Percentiles rank a stretch among this genome's conserved stretches.
Evolutionary conservation across 2,797 vertebrate genomes (phyloP).

Genomic region (Sparus aurata): DNA sequence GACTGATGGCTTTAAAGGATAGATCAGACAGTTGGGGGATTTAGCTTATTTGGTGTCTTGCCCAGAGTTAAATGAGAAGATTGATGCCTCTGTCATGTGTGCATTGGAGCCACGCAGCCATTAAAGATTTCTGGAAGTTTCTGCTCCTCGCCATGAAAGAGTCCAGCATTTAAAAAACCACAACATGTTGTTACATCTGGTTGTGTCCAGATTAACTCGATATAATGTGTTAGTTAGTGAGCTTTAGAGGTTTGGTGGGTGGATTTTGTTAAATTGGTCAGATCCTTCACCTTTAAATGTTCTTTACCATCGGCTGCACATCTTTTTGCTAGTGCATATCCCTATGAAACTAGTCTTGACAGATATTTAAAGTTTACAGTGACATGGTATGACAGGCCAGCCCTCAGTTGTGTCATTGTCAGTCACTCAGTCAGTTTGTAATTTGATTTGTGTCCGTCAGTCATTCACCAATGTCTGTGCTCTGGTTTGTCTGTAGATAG

Average conservation of each 20-base stretch:
- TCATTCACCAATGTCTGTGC: not conserved
- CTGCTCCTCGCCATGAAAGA: not conserved
- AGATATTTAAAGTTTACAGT: not conserved
- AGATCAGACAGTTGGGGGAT: not conserved
- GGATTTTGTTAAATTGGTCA: too few relatives aligned
- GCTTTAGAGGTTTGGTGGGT: too few relatives aligned
- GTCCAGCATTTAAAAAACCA: not conserved
- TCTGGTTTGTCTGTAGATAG: conserved; percentile 85
- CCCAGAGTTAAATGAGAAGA: not conserved
- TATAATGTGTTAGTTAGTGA: too few relatives aligned
- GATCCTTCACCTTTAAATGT: too few relatives aligned
- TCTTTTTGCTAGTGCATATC: not conserved
- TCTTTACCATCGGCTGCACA: too few relatives aligned
- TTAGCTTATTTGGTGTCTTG: not conserved
- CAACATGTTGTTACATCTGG: not conserved
- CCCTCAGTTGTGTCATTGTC: not conserved
- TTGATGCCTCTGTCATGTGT: too few relatives aligned
- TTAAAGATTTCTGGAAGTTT: not conserved
- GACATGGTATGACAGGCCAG: not conserved
- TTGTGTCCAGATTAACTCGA: too few relatives aligned
- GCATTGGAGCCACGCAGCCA: not conserved
- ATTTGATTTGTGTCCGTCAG: not conserved
- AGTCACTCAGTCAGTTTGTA: not conserved
- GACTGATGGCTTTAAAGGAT: not conserved
- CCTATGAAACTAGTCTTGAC: not conserved